Percentiles rank a stretch among this genome's conserved stretches.
These are phyloP conservation scores for Pyxicephalus adspersus DNA, from an alignment of 2,113 vertebrate species.

Conservation along the genomic window DNA sequence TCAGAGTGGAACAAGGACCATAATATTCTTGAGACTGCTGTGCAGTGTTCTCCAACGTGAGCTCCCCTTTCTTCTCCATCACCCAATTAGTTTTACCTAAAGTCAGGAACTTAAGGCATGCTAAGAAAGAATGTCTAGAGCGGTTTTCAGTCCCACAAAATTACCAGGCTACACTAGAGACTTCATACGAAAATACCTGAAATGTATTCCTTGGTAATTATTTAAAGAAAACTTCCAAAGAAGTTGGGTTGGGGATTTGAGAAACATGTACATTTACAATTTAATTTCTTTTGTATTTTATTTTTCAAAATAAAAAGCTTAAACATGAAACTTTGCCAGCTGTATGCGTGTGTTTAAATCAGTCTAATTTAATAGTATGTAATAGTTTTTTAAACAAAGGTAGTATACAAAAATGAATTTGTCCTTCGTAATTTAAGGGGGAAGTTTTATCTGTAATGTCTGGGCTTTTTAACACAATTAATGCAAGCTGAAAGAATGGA, in stretches of 20 bases:
- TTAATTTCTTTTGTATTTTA: conserved; percentile 80
- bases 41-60: background rate
- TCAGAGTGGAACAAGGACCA: background rate
- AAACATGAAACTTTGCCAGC: conserved; percentile 61
- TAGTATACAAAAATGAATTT: no score
- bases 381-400: no score
- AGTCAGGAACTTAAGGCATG: background rate
- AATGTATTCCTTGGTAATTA: conserved; percentile 65
- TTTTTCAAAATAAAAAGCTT: conserved; percentile 87
- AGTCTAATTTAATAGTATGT: no score
- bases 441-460: no score
- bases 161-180: background rate
- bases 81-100: background rate
- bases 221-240: conserved; percentile 70
- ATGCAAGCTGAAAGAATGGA: no score
- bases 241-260: conserved; percentile 54
- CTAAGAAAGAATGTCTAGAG: background rate
- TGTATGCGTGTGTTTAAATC: no score
- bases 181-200: background rate
- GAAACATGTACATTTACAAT: conserved; percentile 73
- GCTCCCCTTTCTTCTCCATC: background rate
- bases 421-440: no score
- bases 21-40: conserved; percentile 31
- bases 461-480: no score
- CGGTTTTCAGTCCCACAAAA: background rate